A percentile compares a stretch with the other conserved stretches of the same genome.
phyloP scores from a whole-genome alignment of 2,113 vertebrate species.

The Oreamnos americanus region DNA sequence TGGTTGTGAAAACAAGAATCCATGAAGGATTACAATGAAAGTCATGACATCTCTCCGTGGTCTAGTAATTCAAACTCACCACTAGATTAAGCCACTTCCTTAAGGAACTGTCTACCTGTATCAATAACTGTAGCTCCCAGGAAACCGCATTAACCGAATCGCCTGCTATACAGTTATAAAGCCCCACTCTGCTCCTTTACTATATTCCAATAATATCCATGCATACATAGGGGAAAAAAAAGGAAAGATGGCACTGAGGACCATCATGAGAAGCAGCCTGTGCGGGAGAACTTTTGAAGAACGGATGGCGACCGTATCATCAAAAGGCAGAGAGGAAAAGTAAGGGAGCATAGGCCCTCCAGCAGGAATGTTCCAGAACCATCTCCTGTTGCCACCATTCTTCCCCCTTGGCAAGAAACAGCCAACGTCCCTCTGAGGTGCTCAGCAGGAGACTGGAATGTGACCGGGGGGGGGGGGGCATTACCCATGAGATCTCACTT shows the following conservation, averaged over 20 bases:
- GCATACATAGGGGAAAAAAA: background rate
- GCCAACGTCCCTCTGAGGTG: background rate
- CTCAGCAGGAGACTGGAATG: background rate
- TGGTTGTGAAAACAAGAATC: background rate
- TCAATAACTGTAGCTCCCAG: background rate
- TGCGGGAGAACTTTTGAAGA: background rate
- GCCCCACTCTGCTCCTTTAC: background rate
- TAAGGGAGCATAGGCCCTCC: no score
- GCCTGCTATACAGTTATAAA: background rate
- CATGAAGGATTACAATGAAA: accelerated
- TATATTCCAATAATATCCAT: accelerated
- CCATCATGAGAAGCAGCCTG: background rate
- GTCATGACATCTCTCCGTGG: background rate
- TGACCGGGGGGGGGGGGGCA: accelerated
- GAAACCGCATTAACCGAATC: accelerated
- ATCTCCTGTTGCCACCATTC: accelerated
- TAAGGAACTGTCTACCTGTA: accelerated
- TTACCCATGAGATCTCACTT: background rate
- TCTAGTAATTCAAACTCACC: accelerated
- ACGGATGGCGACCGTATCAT: accelerated
- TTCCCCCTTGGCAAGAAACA: background rate
- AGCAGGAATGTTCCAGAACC: accelerated
- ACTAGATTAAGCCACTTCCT: background rate
- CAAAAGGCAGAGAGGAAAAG: background rate
- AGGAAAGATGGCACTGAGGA: background rate